phyloP scores from a whole-genome alignment of 2,797 vertebrate species.

The Eremophila alpestris region DNA sequence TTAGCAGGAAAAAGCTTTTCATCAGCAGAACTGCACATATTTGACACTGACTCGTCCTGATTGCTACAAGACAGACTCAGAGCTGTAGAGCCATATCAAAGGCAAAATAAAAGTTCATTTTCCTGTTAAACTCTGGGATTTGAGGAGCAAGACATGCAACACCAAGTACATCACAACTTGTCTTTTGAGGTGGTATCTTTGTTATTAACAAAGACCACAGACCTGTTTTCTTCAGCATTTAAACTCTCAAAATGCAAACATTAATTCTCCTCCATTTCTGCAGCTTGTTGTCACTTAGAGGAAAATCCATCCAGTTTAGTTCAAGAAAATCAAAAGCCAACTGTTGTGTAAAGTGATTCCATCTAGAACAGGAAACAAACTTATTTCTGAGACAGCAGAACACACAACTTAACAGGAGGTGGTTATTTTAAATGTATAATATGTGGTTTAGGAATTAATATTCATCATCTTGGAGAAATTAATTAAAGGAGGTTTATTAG shows the following conservation, averaged over 20 bases:
- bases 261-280: background rate
- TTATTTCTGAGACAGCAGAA: background rate
- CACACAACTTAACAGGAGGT: background rate
- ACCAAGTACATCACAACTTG: background rate
- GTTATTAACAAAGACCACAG: background rate
- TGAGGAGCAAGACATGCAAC: background rate
- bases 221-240: background rate
- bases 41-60: background rate
- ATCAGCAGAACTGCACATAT: background rate
- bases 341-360: background rate
- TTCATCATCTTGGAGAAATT: background rate
- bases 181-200: background rate
- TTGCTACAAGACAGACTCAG: background rate
- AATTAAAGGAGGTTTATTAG: constrained; percentile 6
- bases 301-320: background rate
- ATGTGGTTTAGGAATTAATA: constrained; percentile 9
- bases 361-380: background rate
- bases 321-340: background rate
- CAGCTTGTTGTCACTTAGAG: background rate
- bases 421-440: background rate
- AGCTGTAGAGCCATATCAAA: background rate
- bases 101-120: background rate
- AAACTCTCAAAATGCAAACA: background rate
- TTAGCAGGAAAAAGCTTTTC: background rate
- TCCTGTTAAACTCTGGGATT: background rate